A percentile compares a stretch with the other conserved stretches of the same genome.
Evolutionary conservation across 1,140 invertebrate species (phyloP).

Genomic region (Neomicropteryx cornuta): DNA sequence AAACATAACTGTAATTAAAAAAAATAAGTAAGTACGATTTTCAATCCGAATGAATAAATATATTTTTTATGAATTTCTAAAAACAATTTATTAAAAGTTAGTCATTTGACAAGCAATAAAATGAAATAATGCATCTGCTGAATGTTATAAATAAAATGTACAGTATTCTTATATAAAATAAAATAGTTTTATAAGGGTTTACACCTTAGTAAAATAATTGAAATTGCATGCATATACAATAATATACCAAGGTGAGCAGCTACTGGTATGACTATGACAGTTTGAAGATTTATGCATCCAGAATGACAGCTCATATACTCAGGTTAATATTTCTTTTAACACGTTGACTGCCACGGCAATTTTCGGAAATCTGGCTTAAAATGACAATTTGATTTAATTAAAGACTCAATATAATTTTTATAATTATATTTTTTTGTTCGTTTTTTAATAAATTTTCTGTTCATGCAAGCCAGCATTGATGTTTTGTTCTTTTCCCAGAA

Average conservation of each 20-base stretch:
- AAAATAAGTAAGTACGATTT: background rate
- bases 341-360: no score
- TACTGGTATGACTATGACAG: background rate
- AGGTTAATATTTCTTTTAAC: background rate
- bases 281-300: background rate
- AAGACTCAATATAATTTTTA: background rate
- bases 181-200: constrained; percentile 1
- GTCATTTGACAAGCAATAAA: background rate
- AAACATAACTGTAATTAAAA: background rate
- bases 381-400: no score
- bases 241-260: background rate
- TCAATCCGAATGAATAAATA: no score
- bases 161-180: background rate
- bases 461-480: no score
- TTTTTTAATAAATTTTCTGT: no score
- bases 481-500: no score
- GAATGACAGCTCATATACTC: background rate
- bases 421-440: background rate
- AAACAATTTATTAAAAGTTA: background rate
- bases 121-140: background rate
- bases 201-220: background rate
- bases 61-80: constrained; percentile 1
- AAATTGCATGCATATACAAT: background rate
- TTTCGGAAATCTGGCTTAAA: no score
- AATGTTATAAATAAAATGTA: background rate